Percentiles rank a stretch among this genome's conserved stretches.
Evolutionary conservation across 2,113 vertebrate genomes (phyloP).

Genomic region (Sapayoa aenigma): DNA sequence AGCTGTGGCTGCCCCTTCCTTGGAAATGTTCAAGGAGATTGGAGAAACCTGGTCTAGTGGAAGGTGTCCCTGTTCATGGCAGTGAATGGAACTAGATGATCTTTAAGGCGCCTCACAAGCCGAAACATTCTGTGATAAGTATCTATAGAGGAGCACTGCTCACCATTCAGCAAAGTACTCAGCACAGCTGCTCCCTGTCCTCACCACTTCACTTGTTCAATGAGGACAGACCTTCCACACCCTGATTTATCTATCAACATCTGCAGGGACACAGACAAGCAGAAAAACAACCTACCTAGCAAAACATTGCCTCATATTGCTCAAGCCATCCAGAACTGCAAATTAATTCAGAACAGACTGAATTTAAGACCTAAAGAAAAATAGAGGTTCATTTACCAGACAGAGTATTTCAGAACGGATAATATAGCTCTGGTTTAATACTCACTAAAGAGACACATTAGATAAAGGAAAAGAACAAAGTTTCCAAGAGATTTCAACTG

Average conservation of each 20-base stretch:
- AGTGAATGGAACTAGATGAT: not conserved
- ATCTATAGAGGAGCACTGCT: not conserved
- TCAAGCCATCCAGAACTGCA: not conserved
- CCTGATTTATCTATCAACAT: not conserved
- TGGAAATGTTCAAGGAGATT: not conserved
- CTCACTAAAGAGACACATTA: not conserved
- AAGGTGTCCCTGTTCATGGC: not conserved
- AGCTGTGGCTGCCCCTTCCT: not conserved
- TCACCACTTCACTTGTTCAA: not conserved
- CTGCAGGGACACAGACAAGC: not conserved
- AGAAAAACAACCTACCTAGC: not conserved
- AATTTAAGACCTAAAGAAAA: not conserved
- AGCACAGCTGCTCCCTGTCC: not conserved
- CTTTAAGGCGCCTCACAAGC: not conserved
- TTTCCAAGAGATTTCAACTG: not conserved
- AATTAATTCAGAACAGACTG: not conserved
- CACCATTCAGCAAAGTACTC: not conserved
- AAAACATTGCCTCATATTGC: not conserved
- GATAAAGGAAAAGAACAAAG: not conserved
- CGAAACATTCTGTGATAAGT: not conserved
- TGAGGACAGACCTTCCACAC: not conserved
- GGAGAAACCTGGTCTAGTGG: fast-evolving
- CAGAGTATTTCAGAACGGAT: not conserved
- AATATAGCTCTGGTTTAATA: not conserved
- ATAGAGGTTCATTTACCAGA: not conserved